phyloP scores from a whole-genome alignment of 2,888 invertebrate species.

The Altica lythri region DNA sequence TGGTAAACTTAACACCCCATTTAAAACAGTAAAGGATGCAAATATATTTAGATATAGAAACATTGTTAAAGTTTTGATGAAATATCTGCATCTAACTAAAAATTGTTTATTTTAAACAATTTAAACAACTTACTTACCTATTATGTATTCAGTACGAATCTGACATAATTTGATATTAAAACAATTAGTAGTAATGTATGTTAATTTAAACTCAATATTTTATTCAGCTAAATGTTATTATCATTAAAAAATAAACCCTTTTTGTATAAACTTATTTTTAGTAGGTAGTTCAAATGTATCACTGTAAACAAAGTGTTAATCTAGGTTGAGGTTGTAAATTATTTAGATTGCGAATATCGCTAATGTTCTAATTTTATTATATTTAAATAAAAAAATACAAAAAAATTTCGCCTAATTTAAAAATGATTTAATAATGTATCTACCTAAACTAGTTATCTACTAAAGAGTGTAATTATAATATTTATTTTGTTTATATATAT shows the following conservation, averaged over 20 bases:
- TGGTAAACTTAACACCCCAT: neutral
- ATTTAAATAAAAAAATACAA: too few relatives aligned
- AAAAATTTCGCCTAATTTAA: too few relatives aligned
- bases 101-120: neutral
- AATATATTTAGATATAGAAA: neutral
- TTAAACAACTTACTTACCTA: neutral
- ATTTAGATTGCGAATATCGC: too few relatives aligned
- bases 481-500: too few relatives aligned
- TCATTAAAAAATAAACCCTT: conserved; percentile 4
- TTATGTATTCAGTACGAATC: conserved; percentile 7
- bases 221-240: conserved; percentile 8
- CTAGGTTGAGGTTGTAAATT: neutral
- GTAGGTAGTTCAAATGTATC: neutral
- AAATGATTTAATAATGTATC: too few relatives aligned
- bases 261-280: conserved; percentile 9
- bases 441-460: too few relatives aligned
- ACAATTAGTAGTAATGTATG: neutral
- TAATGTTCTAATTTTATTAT: too few relatives aligned
- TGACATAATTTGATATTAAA: conserved; percentile 1
- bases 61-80: neutral
- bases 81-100: neutral
- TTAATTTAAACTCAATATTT: conserved; percentile 5
- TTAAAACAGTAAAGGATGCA: neutral
- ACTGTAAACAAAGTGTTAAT: neutral
- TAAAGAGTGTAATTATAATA: too few relatives aligned